These are phyloP conservation scores for Oasisia sp. DNA, from an alignment of 2,888 invertebrate genomes.

Conservation along the genomic window DNA sequence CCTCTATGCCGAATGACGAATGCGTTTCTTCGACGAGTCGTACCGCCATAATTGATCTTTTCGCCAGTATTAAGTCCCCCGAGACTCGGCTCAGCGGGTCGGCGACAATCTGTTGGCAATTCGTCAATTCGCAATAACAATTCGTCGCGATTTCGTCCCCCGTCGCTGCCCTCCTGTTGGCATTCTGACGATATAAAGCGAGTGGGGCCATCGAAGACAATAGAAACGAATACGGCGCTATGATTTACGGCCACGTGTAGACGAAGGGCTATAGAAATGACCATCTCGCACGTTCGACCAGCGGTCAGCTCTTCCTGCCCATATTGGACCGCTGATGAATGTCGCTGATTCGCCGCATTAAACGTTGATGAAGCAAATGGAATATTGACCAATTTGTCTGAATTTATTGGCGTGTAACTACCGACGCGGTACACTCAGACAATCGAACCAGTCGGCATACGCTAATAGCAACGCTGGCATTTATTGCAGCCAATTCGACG, in stretches of 20 bases:
- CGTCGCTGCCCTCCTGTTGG: neutral
- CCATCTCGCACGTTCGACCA: neutral
- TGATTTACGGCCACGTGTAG: neutral
- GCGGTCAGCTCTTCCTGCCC: neutral
- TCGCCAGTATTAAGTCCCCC: neutral
- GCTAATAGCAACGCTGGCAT: neutral
- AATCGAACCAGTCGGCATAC: neutral
- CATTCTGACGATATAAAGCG: neutral
- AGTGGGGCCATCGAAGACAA: neutral
- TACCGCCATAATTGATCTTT: neutral
- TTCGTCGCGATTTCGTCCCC: constrained; percentile 1
- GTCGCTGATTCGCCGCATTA: constrained; percentile 17
- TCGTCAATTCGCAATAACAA: constrained; percentile 17
- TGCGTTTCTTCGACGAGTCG: neutral
- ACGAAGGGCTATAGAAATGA: neutral
- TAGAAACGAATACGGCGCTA: neutral
- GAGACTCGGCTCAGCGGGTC: neutral
- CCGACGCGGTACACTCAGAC: neutral
- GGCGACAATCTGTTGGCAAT: neutral
- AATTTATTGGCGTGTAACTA: constrained; percentile 17
- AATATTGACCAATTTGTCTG: constrained; percentile 17
- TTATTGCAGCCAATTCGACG: neutral
- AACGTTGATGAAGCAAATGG: constrained; percentile 12
- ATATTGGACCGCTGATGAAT: neutral
- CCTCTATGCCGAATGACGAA: neutral